Percentiles rank a stretch among this genome's conserved stretches.
phyloP scores from a whole-genome alignment of 2,888 invertebrate species.

The Parapristionchus giblindavisi region DNA sequence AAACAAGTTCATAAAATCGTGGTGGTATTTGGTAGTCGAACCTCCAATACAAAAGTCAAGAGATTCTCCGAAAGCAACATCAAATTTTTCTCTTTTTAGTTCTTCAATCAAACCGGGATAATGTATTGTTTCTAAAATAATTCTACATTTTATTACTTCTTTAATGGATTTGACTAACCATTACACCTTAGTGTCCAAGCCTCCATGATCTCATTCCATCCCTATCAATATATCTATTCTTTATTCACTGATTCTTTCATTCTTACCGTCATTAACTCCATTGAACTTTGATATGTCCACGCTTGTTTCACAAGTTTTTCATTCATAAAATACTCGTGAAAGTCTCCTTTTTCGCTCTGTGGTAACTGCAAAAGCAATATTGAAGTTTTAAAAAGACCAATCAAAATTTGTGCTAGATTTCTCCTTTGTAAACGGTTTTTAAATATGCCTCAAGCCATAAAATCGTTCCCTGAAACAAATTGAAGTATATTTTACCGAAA shows the following conservation, averaged over 20 bases:
- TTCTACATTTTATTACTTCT: too few species aligned
- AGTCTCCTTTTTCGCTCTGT: neutral
- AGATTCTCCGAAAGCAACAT: constrained; percentile 10
- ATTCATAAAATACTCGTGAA: constrained; percentile 1
- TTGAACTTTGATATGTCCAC: neutral
- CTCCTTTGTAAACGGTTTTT: too few species aligned
- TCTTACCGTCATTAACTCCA: neutral
- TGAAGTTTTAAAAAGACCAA: neutral
- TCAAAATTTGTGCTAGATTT: too few species aligned
- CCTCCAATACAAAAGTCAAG: neutral
- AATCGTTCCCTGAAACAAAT: too few species aligned
- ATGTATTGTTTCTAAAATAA: neutral
- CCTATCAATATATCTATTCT: neutral
- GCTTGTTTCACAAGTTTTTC: neutral
- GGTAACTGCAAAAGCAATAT: neutral
- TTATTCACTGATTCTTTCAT: neutral
- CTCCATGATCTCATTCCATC: neutral
- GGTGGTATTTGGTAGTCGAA: neutral
- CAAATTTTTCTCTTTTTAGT: constrained; percentile 16
- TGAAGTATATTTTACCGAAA: constrained; percentile 11
- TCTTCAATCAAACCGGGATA: constrained; percentile 18
- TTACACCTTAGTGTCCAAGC: neutral
- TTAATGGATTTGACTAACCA: neutral
- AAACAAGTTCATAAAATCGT: neutral
- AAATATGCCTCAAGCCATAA: too few species aligned